Evolutionary conservation across 1,140 invertebrate species (phyloP).

Genomic region (Magallana angulata): DNA sequence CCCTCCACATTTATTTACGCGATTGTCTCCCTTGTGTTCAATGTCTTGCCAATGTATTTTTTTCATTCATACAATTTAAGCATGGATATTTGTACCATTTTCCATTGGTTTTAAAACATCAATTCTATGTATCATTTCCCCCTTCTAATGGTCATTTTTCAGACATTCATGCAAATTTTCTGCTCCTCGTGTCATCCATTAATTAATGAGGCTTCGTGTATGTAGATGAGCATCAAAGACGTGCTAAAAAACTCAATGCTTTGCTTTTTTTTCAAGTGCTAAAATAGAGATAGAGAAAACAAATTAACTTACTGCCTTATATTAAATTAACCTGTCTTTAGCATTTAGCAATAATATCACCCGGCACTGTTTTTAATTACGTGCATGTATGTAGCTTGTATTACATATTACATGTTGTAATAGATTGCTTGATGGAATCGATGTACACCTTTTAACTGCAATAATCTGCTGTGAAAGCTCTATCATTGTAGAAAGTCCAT

Average conservation of each 20-base stretch:
- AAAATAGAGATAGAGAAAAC: too few relatives aligned
- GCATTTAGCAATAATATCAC: slow-evolving; percentile 32
- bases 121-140: too few relatives aligned
- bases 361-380: background rate
- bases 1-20: slow-evolving; percentile 23
- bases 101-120: too few relatives aligned
- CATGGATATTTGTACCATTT: background rate
- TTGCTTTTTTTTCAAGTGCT: too few relatives aligned
- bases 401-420: too few relatives aligned
- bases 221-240: too few relatives aligned
- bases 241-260: too few relatives aligned
- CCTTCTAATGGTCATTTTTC: too few relatives aligned
- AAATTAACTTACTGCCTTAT: slow-evolving; percentile 9
- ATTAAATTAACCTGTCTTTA: background rate
- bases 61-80: background rate
- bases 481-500: slow-evolving; percentile 7
- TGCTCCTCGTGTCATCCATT: too few relatives aligned
- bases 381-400: background rate
- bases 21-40: slow-evolving; percentile 35
- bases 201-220: too few relatives aligned
- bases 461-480: background rate
- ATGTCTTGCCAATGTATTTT: slow-evolving; percentile 19
- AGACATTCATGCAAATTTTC: too few relatives aligned
- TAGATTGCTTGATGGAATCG: background rate
- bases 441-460: background rate